These are phyloP conservation scores for Argyra leucocephala DNA, from an alignment of 2,888 invertebrate genomes.

Conservation along the genomic window DNA sequence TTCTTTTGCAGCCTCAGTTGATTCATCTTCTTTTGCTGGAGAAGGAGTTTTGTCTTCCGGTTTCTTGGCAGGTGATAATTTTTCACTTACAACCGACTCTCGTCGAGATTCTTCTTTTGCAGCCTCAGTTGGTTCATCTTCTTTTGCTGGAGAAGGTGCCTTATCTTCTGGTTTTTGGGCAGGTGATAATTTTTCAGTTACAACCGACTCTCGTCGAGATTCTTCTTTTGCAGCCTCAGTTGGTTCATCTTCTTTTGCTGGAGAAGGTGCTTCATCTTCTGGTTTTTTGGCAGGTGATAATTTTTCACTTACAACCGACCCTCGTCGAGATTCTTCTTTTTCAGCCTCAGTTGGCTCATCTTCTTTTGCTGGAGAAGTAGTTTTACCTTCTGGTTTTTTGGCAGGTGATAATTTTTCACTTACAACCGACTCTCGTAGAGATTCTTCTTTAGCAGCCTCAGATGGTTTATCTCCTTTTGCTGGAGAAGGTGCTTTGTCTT, in stretches of 20 bases:
- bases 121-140: slow-evolving; percentile 16
- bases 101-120: slow-evolving; percentile 16
- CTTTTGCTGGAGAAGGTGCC: slow-evolving; percentile 19
- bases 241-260: not conserved
- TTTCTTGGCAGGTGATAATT: not conserved
- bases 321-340: slow-evolving; percentile 27
- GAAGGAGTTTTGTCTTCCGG: not conserved
- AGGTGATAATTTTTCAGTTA: not conserved
- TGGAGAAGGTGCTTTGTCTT: too few species aligned
- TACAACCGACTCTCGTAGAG: too few species aligned
- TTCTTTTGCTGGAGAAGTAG: too few species aligned
- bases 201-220: slow-evolving; percentile 18
- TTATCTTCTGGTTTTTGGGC: slow-evolving; percentile 19
- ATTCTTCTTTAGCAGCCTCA: too few species aligned
- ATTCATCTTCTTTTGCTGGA: slow-evolving; percentile 11
- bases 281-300: not conserved
- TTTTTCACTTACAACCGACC: slow-evolving; percentile 23
- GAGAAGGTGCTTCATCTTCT: too few species aligned
- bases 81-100: slow-evolving; percentile 17
- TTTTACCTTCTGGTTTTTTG: too few species aligned
- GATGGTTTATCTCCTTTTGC: too few species aligned
- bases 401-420: too few species aligned
- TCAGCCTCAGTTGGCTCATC: too few species aligned
- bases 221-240: slow-evolving; percentile 14
- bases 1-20: slow-evolving; percentile 12